Percentiles rank a stretch among this genome's conserved stretches.
These are phyloP conservation scores for Gasteruption jaculator DNA, from an alignment of 2,888 invertebrate genomes.

Conservation along the genomic window DNA sequence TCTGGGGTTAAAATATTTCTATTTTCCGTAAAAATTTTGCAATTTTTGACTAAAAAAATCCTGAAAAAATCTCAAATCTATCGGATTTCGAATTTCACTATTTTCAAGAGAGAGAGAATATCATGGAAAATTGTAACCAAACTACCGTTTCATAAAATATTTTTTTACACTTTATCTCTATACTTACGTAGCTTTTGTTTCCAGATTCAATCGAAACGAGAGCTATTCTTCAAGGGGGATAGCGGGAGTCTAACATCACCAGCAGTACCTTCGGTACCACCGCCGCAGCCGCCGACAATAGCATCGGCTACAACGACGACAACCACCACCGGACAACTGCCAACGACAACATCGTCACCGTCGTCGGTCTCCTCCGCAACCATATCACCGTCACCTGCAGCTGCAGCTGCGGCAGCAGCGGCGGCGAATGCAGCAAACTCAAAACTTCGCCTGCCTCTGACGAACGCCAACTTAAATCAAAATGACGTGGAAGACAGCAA, in stretches of 20 bases:
- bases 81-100: no score
- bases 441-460: constrained; percentile 28
- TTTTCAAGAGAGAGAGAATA: no score
- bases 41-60: no score
- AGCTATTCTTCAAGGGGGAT: constrained; percentile 74
- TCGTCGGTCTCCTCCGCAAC: constrained; percentile 36
- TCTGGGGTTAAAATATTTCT: no score
- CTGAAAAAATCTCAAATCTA: no score
- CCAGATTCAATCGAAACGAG: constrained; percentile 79
- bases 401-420: constrained; percentile 33
- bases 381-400: constrained; percentile 17
- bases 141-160: no score
- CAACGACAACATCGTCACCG: constrained; percentile 54
- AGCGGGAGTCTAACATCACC: constrained; percentile 37
- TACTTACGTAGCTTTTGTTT: constrained; percentile 31
- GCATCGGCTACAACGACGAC: constrained; percentile 33
- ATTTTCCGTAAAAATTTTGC: no score
- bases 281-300: constrained; percentile 41
- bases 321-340: constrained; percentile 51
- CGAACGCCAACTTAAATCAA: constrained; percentile 55
- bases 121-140: no score
- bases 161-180: neutral
- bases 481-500: constrained; percentile 50
- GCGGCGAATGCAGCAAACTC: constrained; percentile 25
- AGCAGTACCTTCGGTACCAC: constrained; percentile 55